phyloP scores from a whole-genome alignment of 2,797 vertebrate genomes.

The Poecile montanus region DNA sequence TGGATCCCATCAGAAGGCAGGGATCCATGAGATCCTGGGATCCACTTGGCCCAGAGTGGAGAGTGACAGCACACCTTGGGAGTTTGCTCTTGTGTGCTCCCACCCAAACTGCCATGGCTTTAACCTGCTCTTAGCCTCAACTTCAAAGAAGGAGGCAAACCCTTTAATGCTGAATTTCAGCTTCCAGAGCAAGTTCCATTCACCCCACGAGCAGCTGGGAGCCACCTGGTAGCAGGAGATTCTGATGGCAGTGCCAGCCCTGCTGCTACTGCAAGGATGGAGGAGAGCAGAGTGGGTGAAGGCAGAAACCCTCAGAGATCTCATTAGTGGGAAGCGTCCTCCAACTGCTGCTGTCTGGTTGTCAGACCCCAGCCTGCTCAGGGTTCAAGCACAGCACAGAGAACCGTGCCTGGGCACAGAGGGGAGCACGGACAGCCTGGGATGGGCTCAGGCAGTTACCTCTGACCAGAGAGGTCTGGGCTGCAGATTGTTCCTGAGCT shows the following conservation, averaged over 20 bases:
- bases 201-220: not conserved
- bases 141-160: not conserved
- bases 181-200: not conserved
- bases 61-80: rapidly evolving
- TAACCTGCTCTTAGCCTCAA: not conserved
- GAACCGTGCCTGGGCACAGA: not conserved
- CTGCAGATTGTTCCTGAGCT: not conserved
- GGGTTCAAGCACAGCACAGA: slow-evolving; percentile 30
- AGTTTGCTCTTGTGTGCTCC: not conserved
- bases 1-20: not conserved
- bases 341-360: slow-evolving; percentile 66
- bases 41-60: rapidly evolving
- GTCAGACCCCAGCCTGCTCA: slow-evolving; percentile 61
- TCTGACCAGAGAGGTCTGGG: not conserved
- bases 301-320: slow-evolving; percentile 79
- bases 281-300: slow-evolving; percentile 44
- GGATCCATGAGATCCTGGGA: not conserved
- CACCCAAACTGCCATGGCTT: rapidly evolving
- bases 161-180: not conserved
- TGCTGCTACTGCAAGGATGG: not conserved
- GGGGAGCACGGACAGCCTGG: not conserved
- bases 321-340: slow-evolving; percentile 82
- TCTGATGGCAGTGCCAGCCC: not conserved
- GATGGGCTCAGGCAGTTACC: not conserved
- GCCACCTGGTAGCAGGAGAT: not conserved